A percentile compares a stretch with the other conserved stretches of the same genome.
phyloP scores from a whole-genome alignment of 2,797 vertebrate genomes.

The Glyptemys insculpta region DNA sequence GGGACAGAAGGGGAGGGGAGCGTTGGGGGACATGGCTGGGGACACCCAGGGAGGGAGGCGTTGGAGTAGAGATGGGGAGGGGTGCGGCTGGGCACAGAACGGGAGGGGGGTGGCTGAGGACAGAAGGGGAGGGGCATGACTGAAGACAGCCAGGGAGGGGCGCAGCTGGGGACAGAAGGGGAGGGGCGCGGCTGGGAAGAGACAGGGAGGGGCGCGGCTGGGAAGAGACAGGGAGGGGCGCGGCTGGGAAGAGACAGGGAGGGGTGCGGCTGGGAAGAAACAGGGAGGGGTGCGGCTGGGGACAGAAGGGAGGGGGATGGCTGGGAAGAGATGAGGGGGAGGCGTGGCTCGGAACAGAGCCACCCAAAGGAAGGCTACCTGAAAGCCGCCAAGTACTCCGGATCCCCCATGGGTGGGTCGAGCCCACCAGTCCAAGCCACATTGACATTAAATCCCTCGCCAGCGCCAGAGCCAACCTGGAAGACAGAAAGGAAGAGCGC shows the following conservation, averaged over 20 bases:
- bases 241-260: no score
- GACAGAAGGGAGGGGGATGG: background rate
- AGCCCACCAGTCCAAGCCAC: constrained; percentile 95
- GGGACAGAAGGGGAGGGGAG: rapidly evolving
- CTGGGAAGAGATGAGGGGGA: background rate
- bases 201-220: background rate
- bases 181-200: background rate
- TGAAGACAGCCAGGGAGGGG: no score
- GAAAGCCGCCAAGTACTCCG: constrained; percentile 96
- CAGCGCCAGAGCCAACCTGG: constrained; percentile 91
- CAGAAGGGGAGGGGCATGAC: no score
- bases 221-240: background rate
- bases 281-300: background rate
- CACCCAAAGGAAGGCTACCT: constrained; percentile 78
- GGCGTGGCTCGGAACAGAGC: background rate
- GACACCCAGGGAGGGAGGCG: no score
- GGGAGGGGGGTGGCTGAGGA: no score
- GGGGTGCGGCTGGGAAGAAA: no score
- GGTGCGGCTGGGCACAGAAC: background rate
- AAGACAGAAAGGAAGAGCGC: background rate
- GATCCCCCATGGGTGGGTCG: constrained; percentile 96
- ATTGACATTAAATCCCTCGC: constrained; percentile 95
- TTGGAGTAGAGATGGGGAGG: rapidly evolving
- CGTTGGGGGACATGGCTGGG: background rate
- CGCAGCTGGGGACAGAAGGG: no score